Conservation (phyloP, 2,113 vertebrate genomes). For the Chiloscyllium plagiosum region DNA sequence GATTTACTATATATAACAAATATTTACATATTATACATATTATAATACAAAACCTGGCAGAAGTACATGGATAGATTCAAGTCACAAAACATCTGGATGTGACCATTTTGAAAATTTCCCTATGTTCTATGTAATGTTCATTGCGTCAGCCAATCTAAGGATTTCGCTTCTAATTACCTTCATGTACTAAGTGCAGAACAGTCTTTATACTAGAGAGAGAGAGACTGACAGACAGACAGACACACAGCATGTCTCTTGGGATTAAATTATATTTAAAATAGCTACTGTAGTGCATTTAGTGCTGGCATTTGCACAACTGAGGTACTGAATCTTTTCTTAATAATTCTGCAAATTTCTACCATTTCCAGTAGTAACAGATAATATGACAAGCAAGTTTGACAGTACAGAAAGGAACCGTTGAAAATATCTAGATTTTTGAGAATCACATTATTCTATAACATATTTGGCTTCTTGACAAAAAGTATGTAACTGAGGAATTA, state of each 20-base stretch:
- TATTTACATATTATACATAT: slow-evolving; percentile 29
- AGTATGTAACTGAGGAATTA: background rate
- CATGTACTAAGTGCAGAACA: background rate
- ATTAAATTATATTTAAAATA: background rate
- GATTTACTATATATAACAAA: slow-evolving; percentile 11
- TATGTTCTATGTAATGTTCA: background rate
- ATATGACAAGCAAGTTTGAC: background rate
- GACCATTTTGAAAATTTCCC: background rate
- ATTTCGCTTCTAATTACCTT: background rate
- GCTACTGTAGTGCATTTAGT: background rate
- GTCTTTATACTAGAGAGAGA: background rate
- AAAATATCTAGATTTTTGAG: background rate
- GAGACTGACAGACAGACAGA: too few relatives aligned
- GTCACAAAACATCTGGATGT: background rate
- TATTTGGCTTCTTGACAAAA: background rate
- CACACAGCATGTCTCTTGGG: background rate
- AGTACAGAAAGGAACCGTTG: background rate
- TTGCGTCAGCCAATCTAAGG: background rate
- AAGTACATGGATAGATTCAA: background rate
- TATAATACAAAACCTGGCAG: slow-evolving; percentile 26
- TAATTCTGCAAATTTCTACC: background rate
- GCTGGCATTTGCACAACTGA: background rate
- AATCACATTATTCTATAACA: background rate
- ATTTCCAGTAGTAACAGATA: background rate
- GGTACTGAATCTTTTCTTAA: background rate